phyloP scores from a whole-genome alignment of 2,797 vertebrate genomes.

The Sebastes miniatus region DNA sequence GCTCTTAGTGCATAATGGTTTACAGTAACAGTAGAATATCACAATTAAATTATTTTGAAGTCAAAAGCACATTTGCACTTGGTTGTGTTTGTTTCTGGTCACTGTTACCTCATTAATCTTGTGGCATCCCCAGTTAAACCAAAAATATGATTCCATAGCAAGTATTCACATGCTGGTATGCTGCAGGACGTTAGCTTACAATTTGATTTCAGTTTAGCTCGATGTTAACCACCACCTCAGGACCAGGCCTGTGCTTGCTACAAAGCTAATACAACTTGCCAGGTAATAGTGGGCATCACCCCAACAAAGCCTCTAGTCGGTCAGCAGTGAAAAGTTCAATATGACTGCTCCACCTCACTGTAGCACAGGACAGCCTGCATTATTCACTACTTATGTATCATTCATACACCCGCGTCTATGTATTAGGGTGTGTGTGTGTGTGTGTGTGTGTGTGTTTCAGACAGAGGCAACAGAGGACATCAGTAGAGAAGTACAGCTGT shows the following conservation, averaged over 20 bases:
- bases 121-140: not conserved
- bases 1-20: not conserved
- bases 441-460: constrained; percentile 13
- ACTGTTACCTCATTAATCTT: not conserved
- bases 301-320: constrained; percentile 23
- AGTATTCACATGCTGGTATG: not conserved
- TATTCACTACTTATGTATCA: constrained; percentile 73
- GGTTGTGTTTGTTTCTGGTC: not conserved
- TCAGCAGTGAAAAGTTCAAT: constrained; percentile 60
- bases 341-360: constrained; percentile 51
- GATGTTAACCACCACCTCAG: constrained; percentile 16
- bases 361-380: constrained; percentile 61
- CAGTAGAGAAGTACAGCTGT: constrained; percentile 34
- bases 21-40: not conserved
- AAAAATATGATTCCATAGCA: not conserved
- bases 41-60: not conserved
- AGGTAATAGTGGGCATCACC: constrained; percentile 31
- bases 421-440: not conserved
- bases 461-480: constrained; percentile 10
- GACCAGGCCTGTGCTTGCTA: not conserved
- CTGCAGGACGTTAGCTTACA: not conserved
- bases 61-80: not conserved
- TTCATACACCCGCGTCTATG: constrained; percentile 46
- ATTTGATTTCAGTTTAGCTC: not conserved
- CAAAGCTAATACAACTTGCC: constrained; percentile 25